Evolutionary conservation across 1,140 invertebrate species (phyloP), one percentile per base, ranked within the genome.

Genomic region (Linepithema humile): DNA sequence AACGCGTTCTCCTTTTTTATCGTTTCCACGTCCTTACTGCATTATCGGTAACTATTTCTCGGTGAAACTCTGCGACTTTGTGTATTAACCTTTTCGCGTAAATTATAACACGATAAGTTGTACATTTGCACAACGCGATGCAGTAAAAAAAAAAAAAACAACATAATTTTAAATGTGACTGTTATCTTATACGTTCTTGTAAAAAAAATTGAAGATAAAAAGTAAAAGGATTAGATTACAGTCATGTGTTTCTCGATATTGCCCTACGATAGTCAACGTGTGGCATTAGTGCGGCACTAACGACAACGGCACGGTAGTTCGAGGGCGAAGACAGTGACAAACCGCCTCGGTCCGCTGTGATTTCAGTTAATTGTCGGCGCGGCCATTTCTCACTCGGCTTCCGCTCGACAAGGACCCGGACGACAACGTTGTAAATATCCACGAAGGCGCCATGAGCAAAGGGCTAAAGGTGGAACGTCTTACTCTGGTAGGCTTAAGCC

Each of bases 311-410:
- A 82, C 82, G 83, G 88, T 87, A 87, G 85, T 89, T 55, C 84
- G 75, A 77, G 80, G 85, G 80, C 53, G 74, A 50, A 87, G 90
- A 91, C 90, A 91, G 87, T 91, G 91, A 92, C 88, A 91, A 92
- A 92, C 89, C 89, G 89, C 82, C 82, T 90, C 87, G 77, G 89
- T 85, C 87, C 74, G 86, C 85, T 88, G 88, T 91, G 91, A 91
- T 92, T 91, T 92, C 91, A 91, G 91, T 92, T 92, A 92, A 92
- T 92, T 92, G 91, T 91, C 89, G 91, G 74, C 84, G 20, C 84
- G 77, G 80, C 90, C 91, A 91, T 92, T 92, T 91, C 91, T 92
- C 90, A 91, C 89, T 85, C 75, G 88, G 83, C 90, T 83, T 90
- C 83, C 74, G 60, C 59, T 48, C 73, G 75, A 62, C 73, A 74